Evolutionary conservation across 2,888 invertebrate genomes (phyloP).

Genomic region (Hedya salicella): DNA sequence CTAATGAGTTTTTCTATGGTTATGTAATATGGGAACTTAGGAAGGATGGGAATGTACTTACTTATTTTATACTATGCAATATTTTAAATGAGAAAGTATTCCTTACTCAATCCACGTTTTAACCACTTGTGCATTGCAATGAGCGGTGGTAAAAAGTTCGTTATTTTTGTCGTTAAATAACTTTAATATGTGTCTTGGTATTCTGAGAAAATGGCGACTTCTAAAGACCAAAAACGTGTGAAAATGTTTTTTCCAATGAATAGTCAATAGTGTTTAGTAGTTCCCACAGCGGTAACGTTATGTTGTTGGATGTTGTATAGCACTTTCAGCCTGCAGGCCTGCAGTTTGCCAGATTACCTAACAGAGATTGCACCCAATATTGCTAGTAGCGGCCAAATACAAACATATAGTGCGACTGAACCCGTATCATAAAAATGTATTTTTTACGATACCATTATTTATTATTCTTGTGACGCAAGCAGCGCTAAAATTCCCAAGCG

Average conservation of each 20-base stretch:
- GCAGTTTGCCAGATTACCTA: neutral
- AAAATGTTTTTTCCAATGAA: neutral
- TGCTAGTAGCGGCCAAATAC: neutral
- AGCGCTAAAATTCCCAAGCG: conserved; percentile 45
- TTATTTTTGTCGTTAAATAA: neutral
- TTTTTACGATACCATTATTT: conserved; percentile 20
- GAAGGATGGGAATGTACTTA: neutral
- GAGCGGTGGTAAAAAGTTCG: neutral
- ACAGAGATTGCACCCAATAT: too few relatives aligned
- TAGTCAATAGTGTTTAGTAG: neutral
- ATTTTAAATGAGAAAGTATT: conserved; percentile 10
- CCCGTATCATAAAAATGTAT: neutral
- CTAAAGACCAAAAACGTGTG: conserved; percentile 1
- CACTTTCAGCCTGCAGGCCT: neutral
- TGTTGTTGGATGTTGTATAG: neutral
- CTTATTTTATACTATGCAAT: conserved; percentile 1
- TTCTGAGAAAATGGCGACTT: neutral
- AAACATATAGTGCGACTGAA: conserved; percentile 1
- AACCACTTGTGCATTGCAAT: neutral
- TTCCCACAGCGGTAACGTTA: neutral
- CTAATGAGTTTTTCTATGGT: conserved; percentile 9
- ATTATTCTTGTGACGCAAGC: conserved; percentile 36
- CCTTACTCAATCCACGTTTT: neutral
- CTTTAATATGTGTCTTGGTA: neutral
- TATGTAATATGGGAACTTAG: conserved; percentile 13